phyloP scores from a whole-genome alignment of 30 jellyfish, hydroid and myxozoan species.

The Calvadosia cruxmelitensis region DNA sequence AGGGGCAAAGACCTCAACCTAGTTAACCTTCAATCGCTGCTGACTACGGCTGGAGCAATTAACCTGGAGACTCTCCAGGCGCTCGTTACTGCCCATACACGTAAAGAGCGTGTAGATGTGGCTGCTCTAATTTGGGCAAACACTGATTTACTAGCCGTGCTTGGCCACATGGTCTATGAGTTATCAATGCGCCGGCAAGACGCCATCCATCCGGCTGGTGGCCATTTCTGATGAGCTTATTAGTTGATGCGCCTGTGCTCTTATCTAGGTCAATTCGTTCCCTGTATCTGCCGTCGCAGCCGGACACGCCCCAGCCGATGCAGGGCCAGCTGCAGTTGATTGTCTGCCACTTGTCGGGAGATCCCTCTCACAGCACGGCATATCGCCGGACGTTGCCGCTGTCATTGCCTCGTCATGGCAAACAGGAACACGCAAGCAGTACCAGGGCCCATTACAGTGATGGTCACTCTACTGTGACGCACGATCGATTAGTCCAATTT shows the following conservation, averaged over 20 bases:
- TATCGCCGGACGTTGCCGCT: constrained; percentile 3
- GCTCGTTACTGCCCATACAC: too few species aligned
- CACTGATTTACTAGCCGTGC: too few species aligned
- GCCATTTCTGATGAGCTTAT: not conserved
- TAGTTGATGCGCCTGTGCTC: constrained; percentile 3
- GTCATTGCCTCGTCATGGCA: constrained; percentile 26
- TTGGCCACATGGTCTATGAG: too few species aligned
- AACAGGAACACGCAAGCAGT: constrained; percentile 13
- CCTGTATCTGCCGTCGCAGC: constrained; percentile 16
- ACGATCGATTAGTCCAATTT: not conserved
- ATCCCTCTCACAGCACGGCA: constrained; percentile 6
- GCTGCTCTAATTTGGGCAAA: too few species aligned
- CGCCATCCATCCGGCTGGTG: too few species aligned
- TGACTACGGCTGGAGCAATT: too few species aligned
- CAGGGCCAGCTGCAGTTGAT: constrained; percentile 12
- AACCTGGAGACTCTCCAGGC: too few species aligned
- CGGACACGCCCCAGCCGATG: constrained; percentile 12
- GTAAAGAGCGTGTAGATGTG: too few species aligned
- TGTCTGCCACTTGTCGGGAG: constrained; percentile 10
- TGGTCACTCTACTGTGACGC: constrained; percentile 5
- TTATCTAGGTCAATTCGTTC: constrained; percentile 4
- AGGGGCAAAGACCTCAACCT: too few species aligned
- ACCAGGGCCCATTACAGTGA: constrained; percentile 2
- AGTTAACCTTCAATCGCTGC: too few species aligned
- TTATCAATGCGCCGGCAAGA: too few species aligned